phyloP scores from a whole-genome alignment of 2,888 invertebrate species.

The Cephus sareptanus region DNA sequence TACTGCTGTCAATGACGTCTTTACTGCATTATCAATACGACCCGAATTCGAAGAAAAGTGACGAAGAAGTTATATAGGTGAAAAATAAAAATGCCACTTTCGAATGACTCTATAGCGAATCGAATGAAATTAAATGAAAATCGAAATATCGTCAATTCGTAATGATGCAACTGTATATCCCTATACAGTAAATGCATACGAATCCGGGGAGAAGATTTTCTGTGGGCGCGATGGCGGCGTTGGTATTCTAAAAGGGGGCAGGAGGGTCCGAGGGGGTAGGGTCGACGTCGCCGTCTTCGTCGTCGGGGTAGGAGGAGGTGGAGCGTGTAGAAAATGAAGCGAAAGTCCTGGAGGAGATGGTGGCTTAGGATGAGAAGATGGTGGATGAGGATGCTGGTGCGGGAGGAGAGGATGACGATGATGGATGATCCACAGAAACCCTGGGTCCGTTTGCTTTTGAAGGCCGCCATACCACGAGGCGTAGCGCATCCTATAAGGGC shows the following conservation, averaged over 20 bases:
- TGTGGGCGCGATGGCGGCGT: slow-evolving; percentile 52
- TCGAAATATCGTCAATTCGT: neutral
- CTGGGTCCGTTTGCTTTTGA: slow-evolving; percentile 59
- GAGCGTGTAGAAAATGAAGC: slow-evolving; percentile 52
- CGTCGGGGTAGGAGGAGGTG: slow-evolving; percentile 32
- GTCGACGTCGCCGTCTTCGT: neutral
- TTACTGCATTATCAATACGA: neutral
- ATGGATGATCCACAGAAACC: slow-evolving; percentile 63
- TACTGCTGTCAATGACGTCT: neutral
- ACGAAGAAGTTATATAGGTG: neutral
- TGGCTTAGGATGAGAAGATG: slow-evolving; percentile 42
- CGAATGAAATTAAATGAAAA: neutral
- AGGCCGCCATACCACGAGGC: slow-evolving; percentile 53
- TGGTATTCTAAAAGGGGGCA: slow-evolving; percentile 48
- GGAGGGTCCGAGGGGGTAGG: slow-evolving; percentile 31
- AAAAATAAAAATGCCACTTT: neutral
- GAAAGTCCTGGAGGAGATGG: slow-evolving; percentile 25
- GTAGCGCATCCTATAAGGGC: slow-evolving; percentile 20
- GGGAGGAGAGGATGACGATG: slow-evolving; percentile 62
- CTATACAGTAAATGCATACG: neutral
- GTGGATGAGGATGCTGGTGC: slow-evolving; percentile 22
- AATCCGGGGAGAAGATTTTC: neutral
- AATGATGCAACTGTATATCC: neutral
- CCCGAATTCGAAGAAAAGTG: neutral
- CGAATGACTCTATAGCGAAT: neutral